phyloP scores from a whole-genome alignment of 2,888 invertebrate species.

The Coelopa pilipes region DNA sequence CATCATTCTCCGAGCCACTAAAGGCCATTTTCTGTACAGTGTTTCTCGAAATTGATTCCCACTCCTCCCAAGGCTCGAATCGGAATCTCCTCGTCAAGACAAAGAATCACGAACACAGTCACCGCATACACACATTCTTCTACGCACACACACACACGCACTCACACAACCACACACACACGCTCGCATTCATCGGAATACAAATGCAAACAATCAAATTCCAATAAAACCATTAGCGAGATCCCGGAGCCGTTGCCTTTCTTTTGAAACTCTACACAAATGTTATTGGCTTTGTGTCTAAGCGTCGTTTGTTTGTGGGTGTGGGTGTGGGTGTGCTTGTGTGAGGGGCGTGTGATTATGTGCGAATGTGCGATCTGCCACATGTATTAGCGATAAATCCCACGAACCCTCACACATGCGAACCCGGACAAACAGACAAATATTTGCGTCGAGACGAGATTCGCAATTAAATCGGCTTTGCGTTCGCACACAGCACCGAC shows the following conservation, averaged over 20 bases:
- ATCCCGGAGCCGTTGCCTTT: conserved; percentile 5
- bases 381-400: neutral
- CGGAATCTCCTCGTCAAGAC: neutral
- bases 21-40: neutral
- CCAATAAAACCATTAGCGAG: conserved; percentile 35
- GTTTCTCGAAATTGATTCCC: neutral
- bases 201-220: conserved; percentile 37
- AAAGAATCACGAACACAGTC: neutral
- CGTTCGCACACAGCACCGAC: conserved; percentile 44
- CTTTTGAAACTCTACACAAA: conserved; percentile 24
- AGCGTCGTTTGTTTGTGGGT: conserved; percentile 15
- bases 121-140: neutral
- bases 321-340: conserved; percentile 21
- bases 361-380: conserved; percentile 16
- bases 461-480: conserved; percentile 63
- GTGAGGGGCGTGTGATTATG: conserved; percentile 11
- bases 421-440: conserved; percentile 52
- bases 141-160: no score
- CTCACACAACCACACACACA: neutral
- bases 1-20: no score
- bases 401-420: conserved; percentile 23
- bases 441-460: conserved; percentile 62
- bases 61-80: neutral
- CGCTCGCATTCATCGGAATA: conserved; percentile 4
- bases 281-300: conserved; percentile 7